Base-by-base conservation (phyloP, 35 echinoderm and acorn worm genomes). In the Ophiothrix spiculata region DNA sequence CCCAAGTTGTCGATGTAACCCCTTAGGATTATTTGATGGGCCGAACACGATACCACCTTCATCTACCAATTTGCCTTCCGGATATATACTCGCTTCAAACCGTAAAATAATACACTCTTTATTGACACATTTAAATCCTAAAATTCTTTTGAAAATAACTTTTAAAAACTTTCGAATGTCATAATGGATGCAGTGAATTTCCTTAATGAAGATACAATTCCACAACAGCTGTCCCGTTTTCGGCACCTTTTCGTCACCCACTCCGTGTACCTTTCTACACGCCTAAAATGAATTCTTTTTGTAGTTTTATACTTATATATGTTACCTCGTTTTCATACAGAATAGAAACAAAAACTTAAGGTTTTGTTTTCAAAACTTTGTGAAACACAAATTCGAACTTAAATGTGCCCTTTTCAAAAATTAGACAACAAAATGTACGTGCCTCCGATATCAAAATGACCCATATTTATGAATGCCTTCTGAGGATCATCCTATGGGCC, bases 91-190 rank as follows among this genome's bases (percentile, higher is more conserved):
- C 45, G 45, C 45, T 54, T 54, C 45, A 54, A 54, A 54, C 45
- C 8, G 60, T n/a, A 6, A 69, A 69, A 69, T 69, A 69, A 69
- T 69, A 69, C 10, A 69, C 60, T 69, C 60, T 69, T 69, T 69
- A 69, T 69, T 69, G 60, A 69, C 42, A 69, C 17, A 15, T 69
- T 69, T 25, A 69, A 69, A 69, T 15, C 3, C 3, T 25, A 25
- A 69, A 69, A 69, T 15, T 15, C 8, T 25, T 4, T 4, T 15
- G 6, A 25, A n/a, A 69, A 69, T 69, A 6, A 69, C 23, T 69
- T 69, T 69, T 69, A 69, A 49, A 49, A 69, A 69, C 60, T 69
- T 69, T 69, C 60, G 29, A 69, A 69, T 69, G 60, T 69, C 8
- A 69, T 69, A 69, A 69, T 69, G 60, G 60, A 12, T 69, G 4